Conservation (phyloP, 2,888 invertebrate species). For the Galerucella pusilla region DNA sequence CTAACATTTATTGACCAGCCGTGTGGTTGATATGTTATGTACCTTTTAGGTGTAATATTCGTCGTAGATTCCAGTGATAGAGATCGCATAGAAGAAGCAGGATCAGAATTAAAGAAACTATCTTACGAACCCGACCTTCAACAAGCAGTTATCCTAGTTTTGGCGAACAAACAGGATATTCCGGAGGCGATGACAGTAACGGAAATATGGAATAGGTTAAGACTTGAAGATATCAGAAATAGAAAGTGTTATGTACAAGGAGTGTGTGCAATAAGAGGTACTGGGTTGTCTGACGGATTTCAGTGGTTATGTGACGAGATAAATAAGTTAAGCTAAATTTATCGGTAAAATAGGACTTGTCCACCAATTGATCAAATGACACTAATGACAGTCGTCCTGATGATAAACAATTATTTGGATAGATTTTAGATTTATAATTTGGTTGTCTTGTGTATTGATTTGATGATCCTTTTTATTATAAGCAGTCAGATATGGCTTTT, state of each 20-base stretch:
- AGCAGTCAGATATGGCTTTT: too few species aligned
- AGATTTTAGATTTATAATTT: too few species aligned
- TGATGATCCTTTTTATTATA: too few species aligned
- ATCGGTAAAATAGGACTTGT: not conserved
- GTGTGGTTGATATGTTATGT: not conserved
- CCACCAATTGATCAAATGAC: not conserved
- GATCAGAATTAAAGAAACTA: constrained; percentile 79
- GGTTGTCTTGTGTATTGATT: too few species aligned
- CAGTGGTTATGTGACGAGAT: constrained; percentile 51
- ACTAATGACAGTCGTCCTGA: too few species aligned
- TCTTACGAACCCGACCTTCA: constrained; percentile 90
- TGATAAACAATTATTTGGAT: too few species aligned
- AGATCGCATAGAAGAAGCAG: constrained; percentile 90
- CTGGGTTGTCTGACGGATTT: constrained; percentile 50
- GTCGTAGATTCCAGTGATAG: constrained; percentile 96
- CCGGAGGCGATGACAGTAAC: constrained; percentile 93
- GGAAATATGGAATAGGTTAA: constrained; percentile 90
- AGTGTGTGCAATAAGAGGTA: constrained; percentile 48
- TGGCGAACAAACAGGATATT: constrained; percentile 96
- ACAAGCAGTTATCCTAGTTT: constrained; percentile 90
- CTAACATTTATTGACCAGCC: too few species aligned
- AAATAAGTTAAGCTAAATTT: constrained; percentile 4
- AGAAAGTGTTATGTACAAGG: constrained; percentile 63
- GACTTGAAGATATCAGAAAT: constrained; percentile 83
- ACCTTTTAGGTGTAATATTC: constrained; percentile 81